Evolutionary conservation across 2,888 invertebrate genomes (phyloP).

Genomic region (Sylvicola cinctus): DNA sequence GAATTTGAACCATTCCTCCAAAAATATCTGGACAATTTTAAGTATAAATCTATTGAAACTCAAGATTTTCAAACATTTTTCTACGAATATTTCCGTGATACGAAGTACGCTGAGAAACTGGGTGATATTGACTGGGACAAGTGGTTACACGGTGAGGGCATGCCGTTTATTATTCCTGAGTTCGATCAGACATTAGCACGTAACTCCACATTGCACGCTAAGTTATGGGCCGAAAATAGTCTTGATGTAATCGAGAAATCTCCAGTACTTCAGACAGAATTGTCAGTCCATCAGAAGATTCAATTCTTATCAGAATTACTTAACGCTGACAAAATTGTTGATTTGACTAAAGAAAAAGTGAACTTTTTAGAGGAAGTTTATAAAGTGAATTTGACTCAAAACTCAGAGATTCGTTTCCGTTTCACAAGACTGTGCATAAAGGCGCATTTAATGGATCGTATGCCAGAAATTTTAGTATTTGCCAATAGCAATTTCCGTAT

Average conservation of each 20-base stretch:
- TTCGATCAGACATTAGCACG: conserved; percentile 46
- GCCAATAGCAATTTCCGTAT: conserved; percentile 71
- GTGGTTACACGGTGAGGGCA: conserved; percentile 66
- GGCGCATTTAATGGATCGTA: conserved; percentile 41
- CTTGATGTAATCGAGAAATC: conserved; percentile 26
- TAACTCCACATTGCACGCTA: conserved; percentile 34
- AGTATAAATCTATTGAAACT: conserved; percentile 64
- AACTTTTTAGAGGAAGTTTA: conserved; percentile 38
- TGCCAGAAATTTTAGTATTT: conserved; percentile 51
- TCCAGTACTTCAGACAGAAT: conserved; percentile 28
- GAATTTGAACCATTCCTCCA: conserved; percentile 69
- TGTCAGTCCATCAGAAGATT: conserved; percentile 42
- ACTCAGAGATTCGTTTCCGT: conserved; percentile 59
- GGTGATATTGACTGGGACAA: conserved; percentile 58
- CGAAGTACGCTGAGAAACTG: conserved; percentile 26
- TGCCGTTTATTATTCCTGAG: conserved; percentile 70
- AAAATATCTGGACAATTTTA: conserved; percentile 58
- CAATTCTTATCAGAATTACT: conserved; percentile 49
- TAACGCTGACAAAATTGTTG: conserved; percentile 25
- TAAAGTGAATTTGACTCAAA: conserved; percentile 44
- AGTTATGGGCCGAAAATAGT: conserved; percentile 32
- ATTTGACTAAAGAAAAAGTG: conserved; percentile 32
- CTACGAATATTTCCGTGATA: conserved; percentile 44
- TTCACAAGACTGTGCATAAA: conserved; percentile 63
- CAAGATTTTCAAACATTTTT: conserved; percentile 57